Percentiles rank a stretch among this genome's conserved stretches.
phyloP scores from a whole-genome alignment of 1,140 invertebrate genomes.

The Drosophila saltans region DNA sequence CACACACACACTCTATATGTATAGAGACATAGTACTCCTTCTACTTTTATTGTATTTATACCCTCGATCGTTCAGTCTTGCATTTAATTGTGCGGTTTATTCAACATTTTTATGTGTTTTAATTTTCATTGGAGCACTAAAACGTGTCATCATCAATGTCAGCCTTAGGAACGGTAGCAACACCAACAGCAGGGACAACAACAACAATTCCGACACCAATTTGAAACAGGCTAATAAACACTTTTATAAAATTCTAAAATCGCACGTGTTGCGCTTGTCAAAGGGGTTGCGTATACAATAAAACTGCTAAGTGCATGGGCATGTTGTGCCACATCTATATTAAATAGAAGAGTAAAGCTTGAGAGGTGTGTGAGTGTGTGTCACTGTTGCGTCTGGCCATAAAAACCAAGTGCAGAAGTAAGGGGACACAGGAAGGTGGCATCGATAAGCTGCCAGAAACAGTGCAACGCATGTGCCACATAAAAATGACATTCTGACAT shows the following conservation, averaged over 20 bases:
- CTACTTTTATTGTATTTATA: not conserved
- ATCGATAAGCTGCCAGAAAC: constrained; percentile 65
- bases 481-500: constrained; percentile 66
- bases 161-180: constrained; percentile 22
- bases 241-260: constrained; percentile 77
- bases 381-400: constrained; percentile 40
- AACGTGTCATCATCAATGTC: constrained; percentile 69
- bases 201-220: constrained; percentile 26
- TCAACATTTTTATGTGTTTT: constrained; percentile 68
- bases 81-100: constrained; percentile 72
- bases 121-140: constrained; percentile 74
- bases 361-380: constrained; percentile 32
- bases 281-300: constrained; percentile 67
- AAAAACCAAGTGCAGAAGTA: constrained; percentile 51
- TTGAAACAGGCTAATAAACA: constrained; percentile 69
- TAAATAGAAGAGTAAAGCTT: constrained; percentile 7
- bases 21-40: too few species aligned
- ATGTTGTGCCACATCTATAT: constrained; percentile 55
- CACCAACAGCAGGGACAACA: constrained; percentile 3
- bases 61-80: constrained; percentile 33
- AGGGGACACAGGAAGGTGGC: constrained; percentile 33
- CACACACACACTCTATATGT: constrained; percentile 1
- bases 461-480: constrained; percentile 54
- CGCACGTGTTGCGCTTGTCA: constrained; percentile 77
- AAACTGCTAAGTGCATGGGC: constrained; percentile 74